Evolutionary conservation across 2,888 invertebrate genomes (phyloP).

Genomic region (Corythucha ciliata): DNA sequence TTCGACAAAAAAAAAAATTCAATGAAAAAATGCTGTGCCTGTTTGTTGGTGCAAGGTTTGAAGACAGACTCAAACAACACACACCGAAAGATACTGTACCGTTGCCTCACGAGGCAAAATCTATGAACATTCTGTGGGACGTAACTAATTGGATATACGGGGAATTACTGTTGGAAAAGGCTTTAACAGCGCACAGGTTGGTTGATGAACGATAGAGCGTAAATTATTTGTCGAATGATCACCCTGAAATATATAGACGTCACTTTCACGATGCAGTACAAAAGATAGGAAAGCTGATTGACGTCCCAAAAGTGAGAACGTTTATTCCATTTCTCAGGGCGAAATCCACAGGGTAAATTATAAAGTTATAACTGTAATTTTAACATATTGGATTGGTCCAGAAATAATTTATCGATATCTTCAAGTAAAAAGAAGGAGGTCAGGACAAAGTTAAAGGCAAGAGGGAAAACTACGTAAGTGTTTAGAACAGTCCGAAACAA

Average conservation of each 20-base stretch:
- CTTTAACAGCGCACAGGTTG: constrained; percentile 23
- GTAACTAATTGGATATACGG: constrained; percentile 22
- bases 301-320: background rate
- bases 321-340: background rate
- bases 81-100: background rate
- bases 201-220: too few relatives aligned
- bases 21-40: background rate
- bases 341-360: too few relatives aligned
- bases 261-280: background rate
- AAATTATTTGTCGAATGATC: too few relatives aligned
- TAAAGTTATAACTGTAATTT: too few relatives aligned
- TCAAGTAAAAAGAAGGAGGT: too few relatives aligned
- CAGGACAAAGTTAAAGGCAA: too few relatives aligned
- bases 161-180: constrained; percentile 16
- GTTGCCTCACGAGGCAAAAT: constrained; percentile 12
- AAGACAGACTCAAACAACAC: constrained; percentile 5
- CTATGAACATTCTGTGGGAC: constrained; percentile 23
- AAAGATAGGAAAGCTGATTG: background rate
- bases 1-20: too few relatives aligned
- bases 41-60: constrained; percentile 14
- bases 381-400: too few relatives aligned
- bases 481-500: too few relatives aligned
- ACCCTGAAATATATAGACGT: too few relatives aligned
- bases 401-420: too few relatives aligned
- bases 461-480: too few relatives aligned